Evolutionary conservation across 92 coral and sea anemone genomes (phyloP), one percentile per base, ranked within the genome.

Genomic region (Zoanthus sansibaricus): DNA sequence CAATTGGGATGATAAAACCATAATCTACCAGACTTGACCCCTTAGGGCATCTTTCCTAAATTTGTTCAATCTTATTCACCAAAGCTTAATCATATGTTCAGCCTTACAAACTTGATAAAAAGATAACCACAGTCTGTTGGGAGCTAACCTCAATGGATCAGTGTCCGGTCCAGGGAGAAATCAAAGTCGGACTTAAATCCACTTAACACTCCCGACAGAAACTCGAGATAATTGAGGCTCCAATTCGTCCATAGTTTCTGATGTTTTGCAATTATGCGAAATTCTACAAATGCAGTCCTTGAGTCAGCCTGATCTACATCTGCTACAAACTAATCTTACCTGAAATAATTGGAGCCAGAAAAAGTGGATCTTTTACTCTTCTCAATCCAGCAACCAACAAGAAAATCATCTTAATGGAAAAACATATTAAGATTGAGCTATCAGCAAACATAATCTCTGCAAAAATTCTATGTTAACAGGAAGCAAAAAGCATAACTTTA

Each of bases 321-420:
- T 9, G 44, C 74, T 30, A 30, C 74, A 30, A 31, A 30, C 31
- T 31, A 30, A 13, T 5, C 82, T 72, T 69, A 96, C 99, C 99
- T 83, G 99, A 91, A 73, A 96, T 83, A 56, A 88, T 86, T 17
- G 91, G 48, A 82, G 93, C 90, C 21, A 96, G 82, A 88, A 89
- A 95, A 12, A 89, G 88, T 0, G 98, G 98, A 72, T 96, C 99
- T 89, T 96, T 96, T 30, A 96, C 98, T 13, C 77, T 94, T 79
- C 99, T 88, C 56, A 96, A 84, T n/a, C 99, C 99, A 93, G 96
- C 99, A 37, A 94, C 94, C 20, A 95, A 88, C 11, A 95, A 77
- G 86, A 96, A 95, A 59, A 93, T 84, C 9, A 95, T 71, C 99
- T 96, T 58, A 21, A 71, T 21, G 42, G 66, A 54, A 31, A 11